Evolutionary conservation across 2,113 vertebrate species (phyloP), one percentile per base, ranked within the genome.

Genomic region (Oreochromis aureus): DNA sequence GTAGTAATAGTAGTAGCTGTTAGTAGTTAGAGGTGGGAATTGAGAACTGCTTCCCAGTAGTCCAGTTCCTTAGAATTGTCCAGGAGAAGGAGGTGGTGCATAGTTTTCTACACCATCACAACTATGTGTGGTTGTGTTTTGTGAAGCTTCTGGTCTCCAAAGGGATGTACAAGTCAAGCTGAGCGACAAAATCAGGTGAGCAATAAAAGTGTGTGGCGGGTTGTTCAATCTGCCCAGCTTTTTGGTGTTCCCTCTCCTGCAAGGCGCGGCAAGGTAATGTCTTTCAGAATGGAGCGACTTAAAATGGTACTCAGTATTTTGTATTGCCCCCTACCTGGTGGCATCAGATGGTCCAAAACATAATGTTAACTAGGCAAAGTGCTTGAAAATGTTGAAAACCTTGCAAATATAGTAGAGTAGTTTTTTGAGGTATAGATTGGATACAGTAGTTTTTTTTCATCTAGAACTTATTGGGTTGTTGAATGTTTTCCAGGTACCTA

Each of bases 211-310:
- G 22, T 7, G 55, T 56, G 6, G 11, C 13, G 22, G 55, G 2
- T 56, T 7, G 54, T 55, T 24, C 54, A 56, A 56, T 56, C 2
- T 56, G 22, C 6, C 22, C 54, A 56, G 54, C 1, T 56, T 2
- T 27, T 27, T 56, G 2, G 22, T 56, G 54, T 56, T 27, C 11
- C 54, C 54, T 13, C 54, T 7, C 2, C 54, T 56, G 54, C 54
- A 30, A 30, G 30, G 30, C 30, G 53, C 0, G 2, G 53, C 10
- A 55, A 55, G 0, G 1, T 24, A 56, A 13, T 24, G 0, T 5
- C 34, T 36, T 36, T 36, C 7, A 34, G 34, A 34, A 2, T 36
- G 34, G 1, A 36, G 34, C 34, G 7, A 36, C 34, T 36, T 36
- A 36, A 36, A 36, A 36, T 36, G 34, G 34, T 7, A 36, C 34